phyloP scores from a whole-genome alignment of 2,113 vertebrate species.

The Willisornis vidua region DNA sequence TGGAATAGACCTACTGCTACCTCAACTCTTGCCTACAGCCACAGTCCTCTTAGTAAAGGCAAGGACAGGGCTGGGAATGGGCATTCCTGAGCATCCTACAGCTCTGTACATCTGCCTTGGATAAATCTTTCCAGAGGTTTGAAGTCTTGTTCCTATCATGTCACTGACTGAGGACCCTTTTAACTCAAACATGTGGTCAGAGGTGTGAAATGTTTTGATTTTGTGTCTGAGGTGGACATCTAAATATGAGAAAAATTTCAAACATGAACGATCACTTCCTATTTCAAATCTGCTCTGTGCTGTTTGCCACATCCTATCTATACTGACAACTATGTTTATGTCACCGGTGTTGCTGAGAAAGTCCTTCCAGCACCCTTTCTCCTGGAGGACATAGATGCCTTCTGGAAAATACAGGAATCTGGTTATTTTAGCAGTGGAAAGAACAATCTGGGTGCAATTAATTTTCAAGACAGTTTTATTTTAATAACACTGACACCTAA shows the following conservation, averaged over 20 bases:
- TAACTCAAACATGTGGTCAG: not conserved
- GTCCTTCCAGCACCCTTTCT: not conserved
- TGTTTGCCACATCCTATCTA: not conserved
- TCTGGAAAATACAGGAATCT: not conserved
- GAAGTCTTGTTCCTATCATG: not conserved
- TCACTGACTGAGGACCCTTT: not conserved
- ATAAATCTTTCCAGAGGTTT: not conserved
- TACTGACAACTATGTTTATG: not conserved
- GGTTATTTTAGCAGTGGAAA: not conserved
- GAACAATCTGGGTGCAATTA: not conserved
- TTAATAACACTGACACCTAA: not conserved
- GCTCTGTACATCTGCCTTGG: not conserved
- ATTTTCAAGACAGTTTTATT: not conserved
- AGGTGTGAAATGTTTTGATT: not conserved
- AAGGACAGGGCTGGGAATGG: not conserved
- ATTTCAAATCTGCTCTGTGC: not conserved
- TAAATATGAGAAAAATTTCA: not conserved
- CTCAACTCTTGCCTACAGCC: not conserved
- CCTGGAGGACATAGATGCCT: not conserved
- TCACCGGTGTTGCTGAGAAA: not conserved
- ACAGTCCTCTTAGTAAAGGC: not conserved
- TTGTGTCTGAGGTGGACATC: accelerated
- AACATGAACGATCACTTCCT: not conserved
- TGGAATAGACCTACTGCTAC: not conserved
- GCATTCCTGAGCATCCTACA: not conserved